A percentile compares a stretch with the other conserved stretches of the same genome.
Conservation (phyloP, 2,113 vertebrate genomes). For the Pardalotus punctatus region DNA sequence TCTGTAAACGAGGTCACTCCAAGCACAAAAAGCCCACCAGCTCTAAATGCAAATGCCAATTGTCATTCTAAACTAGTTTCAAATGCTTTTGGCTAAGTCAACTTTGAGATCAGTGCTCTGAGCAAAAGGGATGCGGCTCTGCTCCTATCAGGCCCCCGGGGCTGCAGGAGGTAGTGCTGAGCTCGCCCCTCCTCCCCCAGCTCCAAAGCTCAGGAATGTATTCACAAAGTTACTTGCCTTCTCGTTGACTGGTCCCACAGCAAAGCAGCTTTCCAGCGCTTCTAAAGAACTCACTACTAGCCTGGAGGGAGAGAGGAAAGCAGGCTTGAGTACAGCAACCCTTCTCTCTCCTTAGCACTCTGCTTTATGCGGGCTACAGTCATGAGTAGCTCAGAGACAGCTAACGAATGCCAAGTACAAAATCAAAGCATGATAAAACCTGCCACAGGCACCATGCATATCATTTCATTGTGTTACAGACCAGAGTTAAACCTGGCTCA, state of each 20-base stretch:
- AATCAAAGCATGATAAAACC: slow-evolving; percentile 77
- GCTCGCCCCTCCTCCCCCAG: slow-evolving; percentile 29
- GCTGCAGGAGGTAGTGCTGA: slow-evolving; percentile 51
- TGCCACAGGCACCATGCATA: slow-evolving; percentile 75
- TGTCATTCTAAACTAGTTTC: slow-evolving; percentile 50
- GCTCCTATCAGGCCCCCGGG: slow-evolving; percentile 15
- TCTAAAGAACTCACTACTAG: slow-evolving; percentile 97
- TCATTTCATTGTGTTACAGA: slow-evolving; percentile 67
- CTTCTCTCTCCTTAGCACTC: slow-evolving; percentile 56
- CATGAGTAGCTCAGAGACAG: slow-evolving; percentile 68
- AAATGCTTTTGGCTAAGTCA: slow-evolving; percentile 46
- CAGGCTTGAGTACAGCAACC: slow-evolving; percentile 70
- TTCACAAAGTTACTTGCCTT: slow-evolving; percentile 85
- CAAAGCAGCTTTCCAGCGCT: slow-evolving; percentile 98
- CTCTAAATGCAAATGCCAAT: neutral
- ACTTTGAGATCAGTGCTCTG: slow-evolving; percentile 16
- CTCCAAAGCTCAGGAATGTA: slow-evolving; percentile 60
- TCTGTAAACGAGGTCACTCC: slow-evolving; percentile 53
- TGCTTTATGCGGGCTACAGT: slow-evolving; percentile 56
- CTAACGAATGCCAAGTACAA: slow-evolving; percentile 72
- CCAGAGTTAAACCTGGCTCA: slow-evolving; percentile 75
- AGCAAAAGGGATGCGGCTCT: slow-evolving; percentile 34
- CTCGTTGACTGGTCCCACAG: slow-evolving; percentile 89
- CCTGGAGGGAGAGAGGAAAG: slow-evolving; percentile 80
- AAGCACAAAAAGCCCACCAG: slow-evolving; percentile 15